These are phyloP conservation scores for Lineus longissimus DNA, from an alignment of 1,140 invertebrate species.

Conservation along the genomic window DNA sequence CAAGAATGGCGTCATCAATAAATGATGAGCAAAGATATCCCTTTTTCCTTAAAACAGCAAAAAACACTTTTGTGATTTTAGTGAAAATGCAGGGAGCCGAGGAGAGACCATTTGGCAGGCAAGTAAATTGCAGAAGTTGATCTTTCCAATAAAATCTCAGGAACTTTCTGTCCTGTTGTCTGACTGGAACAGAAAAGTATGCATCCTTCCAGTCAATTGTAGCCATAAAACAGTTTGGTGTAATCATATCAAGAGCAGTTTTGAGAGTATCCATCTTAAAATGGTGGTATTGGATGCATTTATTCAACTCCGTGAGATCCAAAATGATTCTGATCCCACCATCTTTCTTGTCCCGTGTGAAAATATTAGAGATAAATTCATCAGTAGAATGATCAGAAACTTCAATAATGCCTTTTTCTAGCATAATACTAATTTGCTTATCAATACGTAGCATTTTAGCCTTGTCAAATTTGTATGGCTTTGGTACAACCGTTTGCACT, in stretches of 20 bases:
- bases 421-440: background rate
- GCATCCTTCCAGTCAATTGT: background rate
- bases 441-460: too few species aligned
- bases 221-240: background rate
- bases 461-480: too few species aligned
- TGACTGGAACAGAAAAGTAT: background rate
- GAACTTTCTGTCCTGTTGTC: background rate
- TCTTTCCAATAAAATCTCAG: background rate
- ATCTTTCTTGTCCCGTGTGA: background rate
- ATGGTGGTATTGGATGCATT: background rate
- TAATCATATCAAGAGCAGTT: background rate
- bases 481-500: too few species aligned
- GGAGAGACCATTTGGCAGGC: background rate
- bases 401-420: background rate
- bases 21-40: background rate
- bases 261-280: conserved; percentile 5
- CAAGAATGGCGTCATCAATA: background rate
- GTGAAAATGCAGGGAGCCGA: background rate
- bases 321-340: background rate
- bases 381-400: background rate
- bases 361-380: background rate
- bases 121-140: background rate
- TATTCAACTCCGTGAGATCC: background rate
- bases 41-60: background rate
- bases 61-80: background rate